A percentile compares a stretch with the other conserved stretches of the same genome.
Evolutionary conservation across 1,140 invertebrate species (phyloP).

Genomic region (Ctenoplectra terminalis): DNA sequence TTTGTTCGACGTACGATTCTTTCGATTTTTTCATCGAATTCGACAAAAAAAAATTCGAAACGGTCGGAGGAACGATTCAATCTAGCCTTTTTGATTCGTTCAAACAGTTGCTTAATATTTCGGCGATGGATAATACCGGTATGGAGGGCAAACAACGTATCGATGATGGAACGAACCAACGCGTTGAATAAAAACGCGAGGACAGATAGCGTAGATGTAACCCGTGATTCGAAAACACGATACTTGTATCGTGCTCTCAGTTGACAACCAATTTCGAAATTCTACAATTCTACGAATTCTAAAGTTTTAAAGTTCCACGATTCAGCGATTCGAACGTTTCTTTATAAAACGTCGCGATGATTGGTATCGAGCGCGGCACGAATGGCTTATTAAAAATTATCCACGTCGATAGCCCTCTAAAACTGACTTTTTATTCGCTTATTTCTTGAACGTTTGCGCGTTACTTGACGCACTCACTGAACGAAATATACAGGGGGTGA

Average conservation of each 20-base stretch:
- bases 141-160: not conserved
- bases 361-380: no score
- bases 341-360: not conserved
- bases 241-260: no score
- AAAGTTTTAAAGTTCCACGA: no score
- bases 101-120: slow-evolving; percentile 33
- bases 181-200: not conserved
- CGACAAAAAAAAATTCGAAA: not conserved
- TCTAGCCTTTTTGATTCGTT: not conserved
- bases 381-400: slow-evolving; percentile 15
- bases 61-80: not conserved
- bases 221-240: not conserved
- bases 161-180: not conserved
- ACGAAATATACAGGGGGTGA: slow-evolving; percentile 73
- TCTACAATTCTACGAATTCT: no score
- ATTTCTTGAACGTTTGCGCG: slow-evolving; percentile 65
- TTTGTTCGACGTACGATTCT: not conserved
- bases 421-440: slow-evolving; percentile 28
- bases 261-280: no score
- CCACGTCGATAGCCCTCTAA: not conserved
- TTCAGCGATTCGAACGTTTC: no score
- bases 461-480: slow-evolving; percentile 69
- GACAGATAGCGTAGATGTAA: not conserved
- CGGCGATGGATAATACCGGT: slow-evolving; percentile 2
- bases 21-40: not conserved